These are phyloP conservation scores for Scomber colias DNA, from an alignment of 2,113 vertebrate species.

Conservation along the genomic window DNA sequence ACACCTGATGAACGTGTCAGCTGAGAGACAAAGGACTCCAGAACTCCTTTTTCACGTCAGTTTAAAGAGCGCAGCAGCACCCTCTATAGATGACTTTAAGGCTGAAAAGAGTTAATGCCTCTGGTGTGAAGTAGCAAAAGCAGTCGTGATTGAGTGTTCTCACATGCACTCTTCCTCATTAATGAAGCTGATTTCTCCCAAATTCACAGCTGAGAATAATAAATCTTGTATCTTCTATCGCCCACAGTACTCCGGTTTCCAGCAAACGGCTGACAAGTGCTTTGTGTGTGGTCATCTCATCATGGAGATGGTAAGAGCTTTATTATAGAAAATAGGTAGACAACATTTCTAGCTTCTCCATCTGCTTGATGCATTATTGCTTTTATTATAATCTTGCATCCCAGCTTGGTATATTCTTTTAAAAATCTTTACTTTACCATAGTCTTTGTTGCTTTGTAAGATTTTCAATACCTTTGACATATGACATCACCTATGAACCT, in stretches of 20 bases:
- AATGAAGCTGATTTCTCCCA: too few species aligned
- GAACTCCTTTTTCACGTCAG: background rate
- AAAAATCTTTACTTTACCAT: background rate
- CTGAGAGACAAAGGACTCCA: slow-evolving; percentile 13
- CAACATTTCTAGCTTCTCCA: too few species aligned
- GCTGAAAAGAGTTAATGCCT: background rate
- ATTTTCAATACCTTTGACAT: background rate
- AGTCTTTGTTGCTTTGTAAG: too few species aligned
- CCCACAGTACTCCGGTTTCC: slow-evolving; percentile 97
- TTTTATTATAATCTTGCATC: too few species aligned
- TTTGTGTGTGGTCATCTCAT: slow-evolving; percentile 99
- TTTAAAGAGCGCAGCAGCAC: slow-evolving; percentile 65
- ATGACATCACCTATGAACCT: background rate
- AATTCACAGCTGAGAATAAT: background rate
- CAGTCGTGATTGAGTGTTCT: background rate
- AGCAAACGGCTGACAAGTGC: slow-evolving; percentile 99
- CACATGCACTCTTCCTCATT: background rate
- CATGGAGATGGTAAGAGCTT: slow-evolving; percentile 97
- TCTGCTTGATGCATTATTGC: too few species aligned
- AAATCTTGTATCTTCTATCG: slow-evolving; percentile 23
- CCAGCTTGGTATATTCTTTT: background rate
- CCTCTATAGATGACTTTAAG: slow-evolving; percentile 55
- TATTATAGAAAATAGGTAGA: too few species aligned
- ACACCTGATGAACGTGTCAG: slow-evolving; percentile 6
- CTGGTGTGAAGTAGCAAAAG: background rate